These are phyloP conservation scores for Pristis pectinata DNA, from an alignment of 2,797 vertebrate species.

Conservation along the genomic window DNA sequence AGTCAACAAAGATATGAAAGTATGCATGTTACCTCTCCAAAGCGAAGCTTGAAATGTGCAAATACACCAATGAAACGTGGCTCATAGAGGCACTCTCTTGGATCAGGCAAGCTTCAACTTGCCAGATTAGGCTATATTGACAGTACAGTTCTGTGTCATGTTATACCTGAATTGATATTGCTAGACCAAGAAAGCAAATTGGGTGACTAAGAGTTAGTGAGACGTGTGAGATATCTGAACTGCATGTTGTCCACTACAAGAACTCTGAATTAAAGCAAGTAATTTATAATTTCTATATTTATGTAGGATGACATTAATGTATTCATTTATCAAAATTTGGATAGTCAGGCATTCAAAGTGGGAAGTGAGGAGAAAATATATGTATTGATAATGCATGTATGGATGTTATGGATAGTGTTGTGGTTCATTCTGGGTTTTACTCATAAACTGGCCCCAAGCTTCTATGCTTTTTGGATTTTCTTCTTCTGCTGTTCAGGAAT, in stretches of 20 bases:
- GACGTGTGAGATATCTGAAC: background rate
- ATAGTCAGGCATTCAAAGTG: background rate
- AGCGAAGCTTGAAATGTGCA: background rate
- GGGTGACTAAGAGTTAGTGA: background rate
- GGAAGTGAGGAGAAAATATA: background rate
- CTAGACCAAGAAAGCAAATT: background rate
- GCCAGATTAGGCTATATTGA: background rate
- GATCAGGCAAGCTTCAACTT: background rate
- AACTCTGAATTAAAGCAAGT: background rate
- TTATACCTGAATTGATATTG: background rate
- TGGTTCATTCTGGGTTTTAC: background rate
- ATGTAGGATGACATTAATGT: background rate
- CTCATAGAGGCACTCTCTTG: background rate
- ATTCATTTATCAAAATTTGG: background rate
- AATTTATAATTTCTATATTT: conserved; percentile 21
- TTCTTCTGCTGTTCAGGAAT: background rate
- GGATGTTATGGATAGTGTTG: background rate
- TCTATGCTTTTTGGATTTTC: background rate
- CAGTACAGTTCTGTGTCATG: background rate
- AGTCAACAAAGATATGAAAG: background rate
- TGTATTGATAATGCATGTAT: background rate
- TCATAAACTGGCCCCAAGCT: background rate
- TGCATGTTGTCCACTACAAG: background rate
- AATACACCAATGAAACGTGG: no score
- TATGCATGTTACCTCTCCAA: background rate